Evolutionary conservation across 2,888 invertebrate genomes (phyloP).

Genomic region (Euspilapteryx auroguttella): DNA sequence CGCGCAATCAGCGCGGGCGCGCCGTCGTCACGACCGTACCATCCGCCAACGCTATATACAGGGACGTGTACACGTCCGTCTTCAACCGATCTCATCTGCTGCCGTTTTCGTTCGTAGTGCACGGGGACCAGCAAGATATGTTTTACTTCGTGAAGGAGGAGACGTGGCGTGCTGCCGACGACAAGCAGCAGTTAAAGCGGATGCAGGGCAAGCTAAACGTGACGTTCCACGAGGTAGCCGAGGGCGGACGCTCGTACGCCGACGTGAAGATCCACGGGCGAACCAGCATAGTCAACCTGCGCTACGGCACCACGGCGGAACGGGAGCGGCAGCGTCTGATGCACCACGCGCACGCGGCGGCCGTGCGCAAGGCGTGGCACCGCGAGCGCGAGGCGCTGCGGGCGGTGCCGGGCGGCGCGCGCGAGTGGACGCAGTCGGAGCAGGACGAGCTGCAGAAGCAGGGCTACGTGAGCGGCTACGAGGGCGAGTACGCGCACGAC

Average conservation of each 20-base stretch:
- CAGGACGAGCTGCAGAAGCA: constrained; percentile 85
- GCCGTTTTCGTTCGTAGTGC: constrained; percentile 85
- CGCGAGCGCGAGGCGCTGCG: constrained; percentile 85
- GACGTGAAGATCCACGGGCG: constrained; percentile 91
- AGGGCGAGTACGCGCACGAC: constrained; percentile 90
- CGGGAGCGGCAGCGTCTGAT: constrained; percentile 87
- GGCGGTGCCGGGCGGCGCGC: constrained; percentile 72
- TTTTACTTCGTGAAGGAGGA: constrained; percentile 94
- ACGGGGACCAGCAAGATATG: constrained; percentile 87
- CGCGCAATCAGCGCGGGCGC: constrained; percentile 75
- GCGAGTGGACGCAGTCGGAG: constrained; percentile 88
- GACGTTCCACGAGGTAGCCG: constrained; percentile 84
- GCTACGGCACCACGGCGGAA: constrained; percentile 92
- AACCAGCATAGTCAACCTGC: constrained; percentile 87
- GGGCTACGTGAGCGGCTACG: constrained; percentile 83
- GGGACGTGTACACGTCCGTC: constrained; percentile 90
- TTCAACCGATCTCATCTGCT: constrained; percentile 87
- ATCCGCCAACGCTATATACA: constrained; percentile 86
- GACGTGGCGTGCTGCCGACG: constrained; percentile 86
- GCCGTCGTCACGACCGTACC: constrained; percentile 86
- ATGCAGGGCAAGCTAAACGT: constrained; percentile 90
- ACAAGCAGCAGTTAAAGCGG: constrained; percentile 85
- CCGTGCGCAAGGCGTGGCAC: constrained; percentile 91
- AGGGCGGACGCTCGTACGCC: constrained; percentile 75
- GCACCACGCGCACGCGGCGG: constrained; percentile 86